Evolutionary conservation across 92 coral and sea anemone species (phyloP), one percentile per base, ranked within the genome.

Genomic region (Galaxea fascicularis): DNA sequence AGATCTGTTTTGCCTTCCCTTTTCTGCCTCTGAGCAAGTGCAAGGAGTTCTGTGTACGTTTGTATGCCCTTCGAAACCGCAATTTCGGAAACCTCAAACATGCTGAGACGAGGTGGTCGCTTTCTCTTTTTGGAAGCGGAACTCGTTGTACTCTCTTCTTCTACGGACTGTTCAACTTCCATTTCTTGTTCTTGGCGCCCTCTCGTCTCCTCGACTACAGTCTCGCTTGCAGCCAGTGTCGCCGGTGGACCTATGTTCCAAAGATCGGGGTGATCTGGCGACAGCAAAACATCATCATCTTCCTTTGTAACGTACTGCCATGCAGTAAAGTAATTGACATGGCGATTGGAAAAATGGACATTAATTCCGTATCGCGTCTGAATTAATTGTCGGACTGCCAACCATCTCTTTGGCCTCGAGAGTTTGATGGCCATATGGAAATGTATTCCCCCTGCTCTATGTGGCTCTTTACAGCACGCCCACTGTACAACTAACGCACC

Each of bases 391-490:
- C 80, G 73, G 4, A 60, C 83, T 0, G 54, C 14, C 46, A 56
- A 67, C 90, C 90, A 79, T 14, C 86, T 16, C 18, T 14, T 27
- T 20, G 65, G 69, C 39, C 26, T 79, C 4, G n/a, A 39, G 17
- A 86, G 83, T 49, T 86, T 79, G 10, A 86, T 63, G 41, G 85
- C 90, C 90, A 71, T 71, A 52, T 86, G 90, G 65, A 65, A 86
- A 60, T 86, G 86, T 8, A 65, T 22, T 17, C 85, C 86, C 1
- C 90, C 90, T 13, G 41, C 51, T 59, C 39, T 22, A 77, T 85
- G 80, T 16, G 21, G 15, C 57, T 70, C 90, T 21, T 31, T 12
- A 54, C 86, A 64, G 8, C 82, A 79, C 30, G 77, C 74, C 80
- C 90, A 86, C 21, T 78, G 86, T 16, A 18, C 41, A 16, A 69